A percentile compares a stretch with the other conserved stretches of the same genome.
Evolutionary conservation across 2,797 vertebrate species (phyloP).

Genomic region (Chiloscyllium punctatum): DNA sequence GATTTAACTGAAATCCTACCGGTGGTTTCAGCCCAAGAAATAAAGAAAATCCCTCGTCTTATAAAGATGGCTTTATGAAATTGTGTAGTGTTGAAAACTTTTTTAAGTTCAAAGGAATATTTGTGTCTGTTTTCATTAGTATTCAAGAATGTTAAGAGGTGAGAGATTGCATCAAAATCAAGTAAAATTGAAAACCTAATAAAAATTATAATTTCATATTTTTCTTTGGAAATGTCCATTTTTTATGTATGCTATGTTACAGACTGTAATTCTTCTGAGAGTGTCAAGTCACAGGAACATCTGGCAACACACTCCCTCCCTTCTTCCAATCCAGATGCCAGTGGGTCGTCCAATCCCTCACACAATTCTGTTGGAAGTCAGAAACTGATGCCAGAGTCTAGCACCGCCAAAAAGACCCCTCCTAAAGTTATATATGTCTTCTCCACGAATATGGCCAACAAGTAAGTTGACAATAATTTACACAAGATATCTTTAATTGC

Average conservation of each 20-base stretch:
- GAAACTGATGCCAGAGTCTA: constrained; percentile 73
- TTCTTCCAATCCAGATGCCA: constrained; percentile 78
- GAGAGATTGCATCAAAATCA: background rate
- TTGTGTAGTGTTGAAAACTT: background rate
- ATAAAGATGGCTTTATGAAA: too few relatives aligned
- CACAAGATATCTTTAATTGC: background rate
- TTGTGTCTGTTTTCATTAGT: background rate
- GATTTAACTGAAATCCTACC: too few relatives aligned
- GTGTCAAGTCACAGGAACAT: constrained; percentile 83
- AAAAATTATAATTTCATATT: background rate
- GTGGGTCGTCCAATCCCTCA: constrained; percentile 89
- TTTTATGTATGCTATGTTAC: constrained; percentile 39
- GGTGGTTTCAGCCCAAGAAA: too few relatives aligned
- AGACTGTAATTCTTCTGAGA: constrained; percentile 94
- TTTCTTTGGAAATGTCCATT: background rate
- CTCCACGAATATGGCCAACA: constrained; percentile 98
- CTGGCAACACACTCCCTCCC: constrained; percentile 75
- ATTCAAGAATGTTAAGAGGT: background rate
- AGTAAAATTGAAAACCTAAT: background rate
- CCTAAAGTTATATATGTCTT: constrained; percentile 96
- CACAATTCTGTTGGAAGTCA: constrained; percentile 76
- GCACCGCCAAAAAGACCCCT: constrained; percentile 79
- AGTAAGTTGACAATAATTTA: constrained; percentile 65
- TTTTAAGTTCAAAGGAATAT: background rate
- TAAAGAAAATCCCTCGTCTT: too few relatives aligned